These are phyloP conservation scores for Ornithoptera priamus DNA, from an alignment of 2,888 invertebrate species.

Conservation along the genomic window DNA sequence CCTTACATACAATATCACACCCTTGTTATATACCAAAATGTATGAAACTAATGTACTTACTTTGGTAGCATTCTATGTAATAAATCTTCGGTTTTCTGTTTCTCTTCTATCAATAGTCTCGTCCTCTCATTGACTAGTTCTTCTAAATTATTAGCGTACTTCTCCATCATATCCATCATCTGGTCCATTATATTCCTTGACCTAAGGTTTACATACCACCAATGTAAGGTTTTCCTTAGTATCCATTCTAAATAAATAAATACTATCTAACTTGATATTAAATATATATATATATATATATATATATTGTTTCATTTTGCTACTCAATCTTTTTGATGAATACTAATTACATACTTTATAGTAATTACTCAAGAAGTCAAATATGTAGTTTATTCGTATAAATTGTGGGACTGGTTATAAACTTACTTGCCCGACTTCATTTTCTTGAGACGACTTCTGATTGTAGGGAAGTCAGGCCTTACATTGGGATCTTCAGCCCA, in stretches of 20 bases:
- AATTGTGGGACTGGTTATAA: neutral
- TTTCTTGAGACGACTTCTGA: slow-evolving; percentile 90
- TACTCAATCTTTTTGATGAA: no score
- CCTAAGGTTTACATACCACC: slow-evolving; percentile 60
- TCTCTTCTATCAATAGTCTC: slow-evolving; percentile 92
- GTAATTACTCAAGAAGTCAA: no score
- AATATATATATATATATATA: no score
- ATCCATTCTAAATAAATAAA: neutral
- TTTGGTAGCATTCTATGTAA: slow-evolving; percentile 96
- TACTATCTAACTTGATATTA: no score
- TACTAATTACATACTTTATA: no score
- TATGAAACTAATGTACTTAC: slow-evolving; percentile 70
- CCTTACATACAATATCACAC: slow-evolving; percentile 28
- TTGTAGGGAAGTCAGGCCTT: slow-evolving; percentile 91
- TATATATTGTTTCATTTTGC: no score
- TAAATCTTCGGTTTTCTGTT: slow-evolving; percentile 94
- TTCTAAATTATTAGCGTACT: slow-evolving; percentile 96
- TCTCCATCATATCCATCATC: slow-evolving; percentile 99
- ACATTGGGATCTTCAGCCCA: slow-evolving; percentile 92
- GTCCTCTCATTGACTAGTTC: slow-evolving; percentile 96
- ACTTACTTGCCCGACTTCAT: slow-evolving; percentile 93
- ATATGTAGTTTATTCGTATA: neutral
- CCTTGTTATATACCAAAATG: slow-evolving; percentile 32
- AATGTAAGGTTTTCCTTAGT: neutral
- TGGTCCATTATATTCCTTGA: slow-evolving; percentile 96